Base-by-base conservation (phyloP, 2,888 invertebrate genomes). In the Alcis repandata region DNA sequence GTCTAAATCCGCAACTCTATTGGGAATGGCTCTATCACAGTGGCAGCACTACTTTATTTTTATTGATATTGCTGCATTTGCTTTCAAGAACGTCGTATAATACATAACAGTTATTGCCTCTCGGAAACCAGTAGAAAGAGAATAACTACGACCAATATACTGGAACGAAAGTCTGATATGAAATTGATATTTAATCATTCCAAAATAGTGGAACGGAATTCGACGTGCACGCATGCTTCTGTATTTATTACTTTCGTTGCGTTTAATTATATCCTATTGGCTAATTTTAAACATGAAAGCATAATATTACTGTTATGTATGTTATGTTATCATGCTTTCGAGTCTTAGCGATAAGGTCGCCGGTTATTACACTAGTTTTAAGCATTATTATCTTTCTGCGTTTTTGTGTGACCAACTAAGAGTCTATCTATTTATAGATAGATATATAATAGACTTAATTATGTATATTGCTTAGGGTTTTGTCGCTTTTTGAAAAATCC, bases 61-160 rank as follows among this genome's bases (percentile, higher is more conserved):
- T 41, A 53, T 53, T 40, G 40, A 53, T 53, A 53, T 53, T 41
- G 40, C 40, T 53, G 40, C 40, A 53, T 41, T 53, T 51, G 51
- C 51, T 38, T 41, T 40, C 40, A 40, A 53, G 53, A 53, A 38
- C 36, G 36, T 51, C 51, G 51, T 51, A 51, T 36, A 51, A 51
- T 51, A 51, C 36, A 20, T 36, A 38, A 51, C 51, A 51, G 51
- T 51, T 51, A 51, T 51, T 36, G 36, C 36, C 20, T 38, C 51
- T 51, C 36, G 36, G 36, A 51, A 51, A 2, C 51, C 36, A 19
- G 51, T n/a, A 27, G 13, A 51, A 36, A 13, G 8, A 13, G 20
- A 51, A 48, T 7, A 48, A 36, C 36, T n/a, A 38, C 19, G 36
- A 13, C 36, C 20, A 27, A 33, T 49, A 49, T 33, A 51, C 36